Evolutionary conservation across 2,113 vertebrate genomes (phyloP).

Genomic region (Edolisoma coerulescens): DNA sequence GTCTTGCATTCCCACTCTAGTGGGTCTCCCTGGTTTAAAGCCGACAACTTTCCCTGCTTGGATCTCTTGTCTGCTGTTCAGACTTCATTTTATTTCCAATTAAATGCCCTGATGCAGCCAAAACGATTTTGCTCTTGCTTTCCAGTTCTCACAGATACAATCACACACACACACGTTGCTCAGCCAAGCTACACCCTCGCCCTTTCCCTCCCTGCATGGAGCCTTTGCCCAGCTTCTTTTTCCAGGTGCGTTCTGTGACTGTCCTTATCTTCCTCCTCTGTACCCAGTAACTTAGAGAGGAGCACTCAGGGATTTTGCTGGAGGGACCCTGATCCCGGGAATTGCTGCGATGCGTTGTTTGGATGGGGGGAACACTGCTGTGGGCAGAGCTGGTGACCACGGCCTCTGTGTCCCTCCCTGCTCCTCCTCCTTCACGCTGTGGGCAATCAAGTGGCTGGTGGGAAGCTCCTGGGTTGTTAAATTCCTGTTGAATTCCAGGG

Average conservation of each 20-base stretch:
- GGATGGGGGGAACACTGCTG: background rate
- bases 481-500: background rate
- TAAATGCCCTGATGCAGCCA: constrained; percentile 14
- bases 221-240: background rate
- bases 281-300: background rate
- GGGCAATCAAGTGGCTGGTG: background rate
- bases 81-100: constrained; percentile 9
- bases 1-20: background rate
- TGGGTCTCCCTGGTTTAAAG: constrained; percentile 18
- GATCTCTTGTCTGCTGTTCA: background rate
- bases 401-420: background rate
- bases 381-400: background rate
- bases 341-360: rapidly evolving
- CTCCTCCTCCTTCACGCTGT: background rate
- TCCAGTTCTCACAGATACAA: background rate
- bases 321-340: background rate
- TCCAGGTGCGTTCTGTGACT: background rate
- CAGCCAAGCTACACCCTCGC: background rate
- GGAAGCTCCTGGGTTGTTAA: background rate
- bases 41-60: constrained; percentile 6
- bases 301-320: background rate
- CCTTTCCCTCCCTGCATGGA: background rate
- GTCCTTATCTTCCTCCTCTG: background rate
- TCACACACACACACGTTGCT: background rate
- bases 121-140: background rate